Percentiles rank a stretch among this genome's conserved stretches.
phyloP scores from a whole-genome alignment of 2,888 invertebrate species.

The Liodrosophila aerea region DNA sequence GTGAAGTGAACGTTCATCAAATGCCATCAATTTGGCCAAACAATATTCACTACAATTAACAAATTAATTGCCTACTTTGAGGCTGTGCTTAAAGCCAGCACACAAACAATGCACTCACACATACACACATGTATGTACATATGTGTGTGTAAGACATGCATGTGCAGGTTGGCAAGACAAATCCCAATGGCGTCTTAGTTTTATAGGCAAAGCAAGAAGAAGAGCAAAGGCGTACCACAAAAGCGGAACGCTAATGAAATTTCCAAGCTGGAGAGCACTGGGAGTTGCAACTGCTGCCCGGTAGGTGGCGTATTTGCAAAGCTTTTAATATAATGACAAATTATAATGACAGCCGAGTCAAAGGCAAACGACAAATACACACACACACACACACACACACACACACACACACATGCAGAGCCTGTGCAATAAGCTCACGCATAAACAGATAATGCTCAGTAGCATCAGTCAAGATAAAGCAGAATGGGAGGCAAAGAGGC shows the following conservation, averaged over 20 bases:
- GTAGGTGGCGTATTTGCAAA: constrained; percentile 72
- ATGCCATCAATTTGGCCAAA: constrained; percentile 26
- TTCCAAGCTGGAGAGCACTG: constrained; percentile 51
- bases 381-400: constrained; percentile 10
- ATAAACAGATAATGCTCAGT: constrained; percentile 40
- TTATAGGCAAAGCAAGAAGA: constrained; percentile 50
- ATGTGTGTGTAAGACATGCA: constrained; percentile 5
- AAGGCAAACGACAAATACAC: constrained; percentile 39
- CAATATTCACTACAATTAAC: constrained; percentile 68
- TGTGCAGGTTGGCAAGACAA: constrained; percentile 22
- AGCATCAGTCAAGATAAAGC: constrained; percentile 4
- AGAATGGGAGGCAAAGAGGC: not conserved
- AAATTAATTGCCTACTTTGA: constrained; percentile 73
- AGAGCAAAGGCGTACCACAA: constrained; percentile 32
- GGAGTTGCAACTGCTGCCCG: constrained; percentile 49
- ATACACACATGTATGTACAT: constrained; percentile 7
- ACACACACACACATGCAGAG: constrained; percentile 45
- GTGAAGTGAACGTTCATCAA: too few relatives aligned
- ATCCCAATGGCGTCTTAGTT: constrained; percentile 71
- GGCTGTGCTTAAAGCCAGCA: constrained; percentile 51
- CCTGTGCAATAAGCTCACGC: constrained; percentile 12
- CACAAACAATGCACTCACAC: constrained; percentile 18
- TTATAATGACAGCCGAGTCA: constrained; percentile 67
- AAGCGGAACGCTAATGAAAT: constrained; percentile 67
- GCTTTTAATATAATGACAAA: constrained; percentile 80